Base-by-base conservation (phyloP, 2,113 vertebrate genomes). In the Sylvia atricapilla region DNA sequence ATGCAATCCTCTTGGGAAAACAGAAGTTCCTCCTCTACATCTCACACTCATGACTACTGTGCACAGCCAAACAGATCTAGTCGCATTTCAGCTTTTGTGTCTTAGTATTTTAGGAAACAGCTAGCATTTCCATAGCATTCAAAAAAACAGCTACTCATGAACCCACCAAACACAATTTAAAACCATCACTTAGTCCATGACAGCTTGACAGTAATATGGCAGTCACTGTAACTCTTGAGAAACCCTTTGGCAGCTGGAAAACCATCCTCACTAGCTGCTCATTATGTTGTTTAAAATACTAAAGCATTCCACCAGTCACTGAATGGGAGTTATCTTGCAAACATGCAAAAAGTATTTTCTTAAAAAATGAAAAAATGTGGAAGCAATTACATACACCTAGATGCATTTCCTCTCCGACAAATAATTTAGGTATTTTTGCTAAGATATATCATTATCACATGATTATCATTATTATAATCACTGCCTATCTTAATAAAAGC, bases 161-260 rank as follows among this genome's bases (percentile, higher is more conserved):
- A 59, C 6, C 6, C 68, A 94, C 23, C 7, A 67, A 86, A 62
- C 14, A 24, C 2, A 3, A 30, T 84, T 83, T 69, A 90, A 92
- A 94, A 55, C 27, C 33, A 67, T 90, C 50, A 66, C 46, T 67
- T 90, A 88, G 55, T 22, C 59, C 17, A 5, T 47, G 83, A 93
- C 72, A 94, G 68, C 47, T 96, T 96, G 92, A 93, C 88, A 93
- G 82, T 50, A 79, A 74, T 33, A 92, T 70, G 59, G 72, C 78
- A 94, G 56, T 50, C 86, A 83, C 72, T 67, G 47, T 43, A 74
- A 81, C 50, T 58, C 77, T 50, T 50, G 43, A 13, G 30, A 92
- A 88, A 90, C 30, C 35, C 52, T 55, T 53, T 92, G 68, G 86
- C 80, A 96, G 56, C 44, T 21, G 5, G 66, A 77, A 70, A 84